Conservation (phyloP, 2,888 invertebrate genomes). For the Xestia c-nigrum region DNA sequence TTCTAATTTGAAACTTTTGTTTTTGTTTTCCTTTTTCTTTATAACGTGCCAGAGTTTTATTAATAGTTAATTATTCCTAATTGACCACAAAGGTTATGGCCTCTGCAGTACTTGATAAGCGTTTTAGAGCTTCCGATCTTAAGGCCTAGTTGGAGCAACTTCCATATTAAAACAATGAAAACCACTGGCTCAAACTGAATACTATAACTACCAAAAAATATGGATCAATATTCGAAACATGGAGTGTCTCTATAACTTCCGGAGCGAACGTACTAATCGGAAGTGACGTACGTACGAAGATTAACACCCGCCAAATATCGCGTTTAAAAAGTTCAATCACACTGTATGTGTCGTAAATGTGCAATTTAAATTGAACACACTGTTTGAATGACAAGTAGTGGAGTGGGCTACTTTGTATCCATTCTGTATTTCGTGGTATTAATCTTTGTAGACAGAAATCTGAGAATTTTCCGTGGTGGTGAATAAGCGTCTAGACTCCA, state of each 20-base stretch:
- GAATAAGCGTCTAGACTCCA: not conserved
- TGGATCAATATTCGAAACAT: slow-evolving; percentile 65
- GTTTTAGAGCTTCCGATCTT: not conserved
- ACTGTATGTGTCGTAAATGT: slow-evolving; percentile 54
- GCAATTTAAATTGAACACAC: slow-evolving; percentile 58
- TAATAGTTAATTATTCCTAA: too few species aligned
- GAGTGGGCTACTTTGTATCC: slow-evolving; percentile 43
- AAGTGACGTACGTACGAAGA: slow-evolving; percentile 71
- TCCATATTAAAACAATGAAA: not conserved
- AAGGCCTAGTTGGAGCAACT: not conserved
- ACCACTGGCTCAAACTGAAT: not conserved
- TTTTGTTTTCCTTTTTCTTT: too few species aligned
- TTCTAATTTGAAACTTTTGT: too few species aligned
- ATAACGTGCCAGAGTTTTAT: too few species aligned
- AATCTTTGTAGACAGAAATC: slow-evolving; percentile 33
- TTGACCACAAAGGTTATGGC: too few species aligned
- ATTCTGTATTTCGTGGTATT: slow-evolving; percentile 23
- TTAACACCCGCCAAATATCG: slow-evolving; percentile 71
- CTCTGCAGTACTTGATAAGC: too few species aligned
- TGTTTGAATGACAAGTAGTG: slow-evolving; percentile 43
- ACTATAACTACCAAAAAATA: slow-evolving; percentile 43
- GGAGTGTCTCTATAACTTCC: slow-evolving; percentile 68
- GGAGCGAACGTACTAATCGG: slow-evolving; percentile 69
- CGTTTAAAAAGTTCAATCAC: slow-evolving; percentile 71
- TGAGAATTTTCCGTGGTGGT: slow-evolving; percentile 9